Evolutionary conservation across 2,888 invertebrate genomes (phyloP).

Genomic region (Nezara viridula): DNA sequence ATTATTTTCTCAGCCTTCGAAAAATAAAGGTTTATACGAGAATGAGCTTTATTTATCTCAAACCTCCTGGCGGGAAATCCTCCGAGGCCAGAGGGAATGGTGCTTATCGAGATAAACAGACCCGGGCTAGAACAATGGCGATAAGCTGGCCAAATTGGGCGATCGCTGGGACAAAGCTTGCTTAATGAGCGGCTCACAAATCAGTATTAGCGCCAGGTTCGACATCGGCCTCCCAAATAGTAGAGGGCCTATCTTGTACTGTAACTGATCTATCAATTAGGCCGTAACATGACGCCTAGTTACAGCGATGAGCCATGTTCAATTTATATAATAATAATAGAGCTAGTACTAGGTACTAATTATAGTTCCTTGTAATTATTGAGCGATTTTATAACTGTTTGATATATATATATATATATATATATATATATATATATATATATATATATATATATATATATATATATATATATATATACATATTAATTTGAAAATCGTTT

Average conservation of each 20-base stretch:
- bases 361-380: not conserved
- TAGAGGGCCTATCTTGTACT: not conserved
- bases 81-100: not conserved
- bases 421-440: no score
- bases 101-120: not conserved
- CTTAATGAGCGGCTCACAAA: not conserved
- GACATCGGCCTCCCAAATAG: not conserved
- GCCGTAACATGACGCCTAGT: not conserved
- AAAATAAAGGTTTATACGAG: no score
- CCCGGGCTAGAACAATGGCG: not conserved
- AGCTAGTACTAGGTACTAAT: not conserved
- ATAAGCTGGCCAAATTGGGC: conserved; percentile 18
- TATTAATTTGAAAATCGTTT: no score
- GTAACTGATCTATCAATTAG: not conserved
- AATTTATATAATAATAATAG: not conserved
- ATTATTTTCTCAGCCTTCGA: no score
- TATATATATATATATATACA: no score
- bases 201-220: not conserved
- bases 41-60: no score
- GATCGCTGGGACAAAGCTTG: not conserved
- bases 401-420: no score
- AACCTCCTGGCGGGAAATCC: not conserved
- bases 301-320: not conserved
- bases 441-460: no score
- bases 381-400: no score